Conservation (phyloP, 1,140 invertebrate species). For the Planococcus citri region DNA sequence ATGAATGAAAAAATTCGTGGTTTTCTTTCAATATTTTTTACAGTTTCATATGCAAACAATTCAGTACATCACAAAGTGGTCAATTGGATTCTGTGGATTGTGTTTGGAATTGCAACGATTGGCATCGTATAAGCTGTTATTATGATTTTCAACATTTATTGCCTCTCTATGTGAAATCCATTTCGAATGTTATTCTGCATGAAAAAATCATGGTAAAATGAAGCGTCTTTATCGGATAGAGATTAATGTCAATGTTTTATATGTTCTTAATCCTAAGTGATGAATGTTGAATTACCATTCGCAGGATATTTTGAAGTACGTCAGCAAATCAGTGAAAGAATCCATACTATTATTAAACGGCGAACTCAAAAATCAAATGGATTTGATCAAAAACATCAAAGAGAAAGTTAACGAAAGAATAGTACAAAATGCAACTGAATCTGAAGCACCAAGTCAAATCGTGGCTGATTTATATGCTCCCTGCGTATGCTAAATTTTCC, state of each 20-base stretch:
- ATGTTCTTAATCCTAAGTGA: not conserved
- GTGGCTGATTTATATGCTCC: conserved; percentile 39
- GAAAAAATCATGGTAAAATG: conserved; percentile 47
- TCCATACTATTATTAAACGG: conserved; percentile 49
- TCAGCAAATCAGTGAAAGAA: conserved; percentile 42
- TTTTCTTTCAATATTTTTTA: conserved; percentile 22
- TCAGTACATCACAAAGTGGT: conserved; percentile 29
- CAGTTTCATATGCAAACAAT: conserved; percentile 35
- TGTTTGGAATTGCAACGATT: conserved; percentile 44
- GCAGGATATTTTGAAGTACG: conserved; percentile 43
- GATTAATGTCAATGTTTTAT: not conserved
- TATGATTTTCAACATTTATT: conserved; percentile 53
- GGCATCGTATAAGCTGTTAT: conserved; percentile 55
- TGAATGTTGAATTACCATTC: not conserved
- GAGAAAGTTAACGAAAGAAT: conserved; percentile 26
- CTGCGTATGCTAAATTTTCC: conserved; percentile 31
- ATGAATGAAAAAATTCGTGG: conserved; percentile 29
- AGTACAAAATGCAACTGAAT: conserved; percentile 18
- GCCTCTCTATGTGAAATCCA: conserved; percentile 38
- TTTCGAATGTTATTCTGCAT: conserved; percentile 44
- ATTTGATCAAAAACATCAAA: conserved; percentile 42
- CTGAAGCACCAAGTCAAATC: conserved; percentile 47
- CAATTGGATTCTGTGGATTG: conserved; percentile 44
- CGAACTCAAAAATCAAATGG: conserved; percentile 41
- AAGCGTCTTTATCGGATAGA: too few relatives aligned